Conservation (phyloP, 2,113 vertebrate genomes). For the Bubo blakistoni region DNA sequence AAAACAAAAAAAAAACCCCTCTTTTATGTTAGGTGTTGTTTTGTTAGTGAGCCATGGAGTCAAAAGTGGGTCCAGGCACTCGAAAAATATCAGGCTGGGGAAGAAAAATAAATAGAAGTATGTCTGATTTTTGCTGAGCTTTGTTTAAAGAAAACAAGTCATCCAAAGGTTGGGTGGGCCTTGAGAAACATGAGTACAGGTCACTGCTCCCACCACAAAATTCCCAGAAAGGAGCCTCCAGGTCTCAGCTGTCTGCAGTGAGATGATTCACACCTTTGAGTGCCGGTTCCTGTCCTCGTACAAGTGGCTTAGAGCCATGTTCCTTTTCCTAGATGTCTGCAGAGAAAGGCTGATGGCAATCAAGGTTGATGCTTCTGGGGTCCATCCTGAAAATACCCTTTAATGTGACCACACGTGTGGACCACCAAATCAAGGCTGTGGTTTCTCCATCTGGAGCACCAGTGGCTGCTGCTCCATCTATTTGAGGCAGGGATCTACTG, state of each 20-base stretch:
- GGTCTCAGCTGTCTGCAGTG: background rate
- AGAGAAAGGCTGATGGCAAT: background rate
- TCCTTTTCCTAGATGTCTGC: background rate
- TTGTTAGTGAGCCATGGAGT: background rate
- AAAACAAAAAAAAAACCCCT: too few relatives aligned
- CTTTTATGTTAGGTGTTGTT: background rate
- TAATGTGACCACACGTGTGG: background rate
- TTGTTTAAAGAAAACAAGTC: background rate
- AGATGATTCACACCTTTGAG: background rate
- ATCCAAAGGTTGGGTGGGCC: background rate
- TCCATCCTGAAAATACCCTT: background rate
- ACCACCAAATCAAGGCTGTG: background rate
- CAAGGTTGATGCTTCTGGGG: background rate
- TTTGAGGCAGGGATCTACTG: background rate
- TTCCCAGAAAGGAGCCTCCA: background rate
- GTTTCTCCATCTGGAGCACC: background rate
- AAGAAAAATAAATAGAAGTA: background rate
- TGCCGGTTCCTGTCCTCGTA: accelerated
- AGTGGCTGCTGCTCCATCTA: background rate
- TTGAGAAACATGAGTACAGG: background rate
- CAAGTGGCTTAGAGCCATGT: background rate
- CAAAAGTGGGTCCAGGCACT: background rate
- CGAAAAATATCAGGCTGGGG: background rate
- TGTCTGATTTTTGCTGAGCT: background rate
- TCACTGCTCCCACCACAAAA: background rate